Base-by-base conservation (phyloP, 2,113 vertebrate genomes). In the Artemisiospiza belli region DNA sequence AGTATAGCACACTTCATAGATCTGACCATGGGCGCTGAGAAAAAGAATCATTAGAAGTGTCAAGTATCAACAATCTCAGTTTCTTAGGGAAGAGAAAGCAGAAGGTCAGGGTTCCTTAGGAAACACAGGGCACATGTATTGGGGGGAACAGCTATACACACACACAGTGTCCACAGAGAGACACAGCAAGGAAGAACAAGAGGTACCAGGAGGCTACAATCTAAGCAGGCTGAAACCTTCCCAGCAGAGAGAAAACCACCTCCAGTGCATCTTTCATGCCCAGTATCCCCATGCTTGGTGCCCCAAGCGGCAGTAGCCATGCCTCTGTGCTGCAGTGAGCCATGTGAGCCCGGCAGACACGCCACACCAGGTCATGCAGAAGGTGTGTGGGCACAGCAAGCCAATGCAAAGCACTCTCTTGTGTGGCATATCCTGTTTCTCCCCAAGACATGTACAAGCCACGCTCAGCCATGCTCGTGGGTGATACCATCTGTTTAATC, bases 401-500 rank as follows among this genome's bases (percentile, higher is more conserved):
- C 33, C 87, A 2, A 67, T 59, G 90, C 87, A 91, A 93, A 86
- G 68, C 9, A 33, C 33, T 39, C 30, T 64, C 78, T 58, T 61
- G 44, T 77, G 87, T 55, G 70, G 84, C 59, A 47, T 43, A 92
- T 77, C 93, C 92, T 92, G 93, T 80, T 95, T 44, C 83, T 94
- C 83, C 70, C 67, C 23, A 20, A 86, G 88, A 93, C 61, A 12
- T 2, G 46, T 62, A 66, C 30, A 3, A 95, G 85, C 70, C 0
- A 0, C 11, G 1, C 78, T 72, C 21, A 87, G 81, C 82, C 3
- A 0, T 0, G 15, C 78, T 89, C 1, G 0, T n/a, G 52, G 55
- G 68, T 75, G 93, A 96, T 87, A 86, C 79, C 83, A 74, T 88
- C 88, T 92, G 44, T 88, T 93, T 88, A 55, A 87, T 85, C 91